Evolutionary conservation across 2,113 vertebrate species (phyloP).

Genomic region (Thamnaconus septentrionalis): DNA sequence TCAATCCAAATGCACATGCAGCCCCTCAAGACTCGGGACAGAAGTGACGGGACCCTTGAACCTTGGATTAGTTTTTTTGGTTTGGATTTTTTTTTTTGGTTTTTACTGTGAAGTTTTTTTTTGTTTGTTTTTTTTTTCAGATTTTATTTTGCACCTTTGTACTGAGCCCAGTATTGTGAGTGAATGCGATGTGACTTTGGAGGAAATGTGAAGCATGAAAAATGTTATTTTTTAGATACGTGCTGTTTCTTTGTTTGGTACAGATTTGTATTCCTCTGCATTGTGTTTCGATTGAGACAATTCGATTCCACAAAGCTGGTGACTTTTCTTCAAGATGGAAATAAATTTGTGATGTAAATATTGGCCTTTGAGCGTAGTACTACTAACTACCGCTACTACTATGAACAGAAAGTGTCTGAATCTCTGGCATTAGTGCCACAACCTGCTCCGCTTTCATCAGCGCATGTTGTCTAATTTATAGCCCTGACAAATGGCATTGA

Average conservation of each 20-base stretch:
- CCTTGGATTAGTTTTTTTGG: no score
- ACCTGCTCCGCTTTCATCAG: neutral
- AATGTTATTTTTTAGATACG: slow-evolving; percentile 37
- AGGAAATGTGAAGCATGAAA: slow-evolving; percentile 22
- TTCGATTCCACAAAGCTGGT: slow-evolving; percentile 6
- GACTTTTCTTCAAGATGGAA: slow-evolving; percentile 4
- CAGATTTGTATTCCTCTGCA: slow-evolving; percentile 24
- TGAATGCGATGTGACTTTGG: slow-evolving; percentile 42
- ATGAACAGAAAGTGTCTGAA: neutral
- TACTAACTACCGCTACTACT: neutral
- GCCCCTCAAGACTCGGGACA: slow-evolving; percentile 3
- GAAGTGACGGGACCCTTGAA: slow-evolving; percentile 1
- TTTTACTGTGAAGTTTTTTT: slow-evolving; percentile 22
- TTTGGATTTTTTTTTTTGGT: slow-evolving; percentile 6
- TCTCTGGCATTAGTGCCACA: neutral
- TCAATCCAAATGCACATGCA: slow-evolving; percentile 18
- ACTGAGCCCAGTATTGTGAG: slow-evolving; percentile 59
- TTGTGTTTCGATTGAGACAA: slow-evolving; percentile 13
- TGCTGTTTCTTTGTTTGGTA: slow-evolving; percentile 30
- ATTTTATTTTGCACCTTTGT: slow-evolving; percentile 1
- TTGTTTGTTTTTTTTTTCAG: slow-evolving; percentile 32
- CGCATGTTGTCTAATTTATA: no score
- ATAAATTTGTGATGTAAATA: slow-evolving; percentile 13
- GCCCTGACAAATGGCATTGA: no score
- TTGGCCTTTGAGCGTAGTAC: slow-evolving; percentile 11